A percentile compares a stretch with the other conserved stretches of the same genome.
phyloP scores from a whole-genome alignment of 2,113 vertebrate species.

The Ariopsis seemanni region DNA sequence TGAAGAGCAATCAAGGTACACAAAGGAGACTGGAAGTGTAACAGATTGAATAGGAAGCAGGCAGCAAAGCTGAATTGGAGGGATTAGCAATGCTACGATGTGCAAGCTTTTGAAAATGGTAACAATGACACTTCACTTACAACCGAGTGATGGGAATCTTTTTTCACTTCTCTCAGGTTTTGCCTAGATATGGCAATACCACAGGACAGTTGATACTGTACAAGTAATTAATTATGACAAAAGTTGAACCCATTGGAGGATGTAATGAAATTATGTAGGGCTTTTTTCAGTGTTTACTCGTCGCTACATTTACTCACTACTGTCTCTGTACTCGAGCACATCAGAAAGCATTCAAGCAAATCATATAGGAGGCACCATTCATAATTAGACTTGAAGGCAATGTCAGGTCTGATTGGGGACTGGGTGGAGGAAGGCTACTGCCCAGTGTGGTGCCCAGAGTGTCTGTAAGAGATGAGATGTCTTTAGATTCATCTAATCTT shows the following conservation, averaged over 20 bases:
- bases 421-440: constrained; percentile 63
- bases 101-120: constrained; percentile 51
- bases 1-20: constrained; percentile 73
- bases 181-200: constrained; percentile 15
- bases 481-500: constrained; percentile 25
- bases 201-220: constrained; percentile 12
- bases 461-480: constrained; percentile 38
- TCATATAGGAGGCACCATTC: constrained; percentile 62
- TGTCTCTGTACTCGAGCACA: constrained; percentile 25
- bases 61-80: constrained; percentile 56
- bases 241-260: background rate
- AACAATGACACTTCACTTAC: constrained; percentile 62
- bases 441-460: constrained; percentile 63
- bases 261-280: background rate
- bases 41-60: constrained; percentile 65
- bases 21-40: constrained; percentile 67
- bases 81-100: constrained; percentile 65
- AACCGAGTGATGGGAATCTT: constrained; percentile 54
- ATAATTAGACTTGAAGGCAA: constrained; percentile 76
- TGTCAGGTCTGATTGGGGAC: constrained; percentile 72
- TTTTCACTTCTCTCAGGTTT: background rate
- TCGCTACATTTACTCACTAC: constrained; percentile 1
- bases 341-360: constrained; percentile 67
- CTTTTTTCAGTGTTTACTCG: constrained; percentile 27
- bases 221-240: background rate